These are phyloP conservation scores for Diuraphis noxia DNA, from an alignment of 1,140 invertebrate species.

Conservation along the genomic window DNA sequence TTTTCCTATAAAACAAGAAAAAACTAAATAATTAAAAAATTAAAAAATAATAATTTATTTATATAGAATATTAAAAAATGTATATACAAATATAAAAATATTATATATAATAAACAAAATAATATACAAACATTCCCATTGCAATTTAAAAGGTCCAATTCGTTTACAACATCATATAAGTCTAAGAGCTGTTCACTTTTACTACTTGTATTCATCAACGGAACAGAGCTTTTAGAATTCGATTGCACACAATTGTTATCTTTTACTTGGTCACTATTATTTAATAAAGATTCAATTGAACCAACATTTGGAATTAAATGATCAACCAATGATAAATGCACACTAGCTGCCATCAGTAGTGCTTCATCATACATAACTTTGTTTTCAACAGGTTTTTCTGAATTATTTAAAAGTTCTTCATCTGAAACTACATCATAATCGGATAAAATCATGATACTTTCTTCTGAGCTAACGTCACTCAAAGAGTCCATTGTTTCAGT, in stretches of 20 bases:
- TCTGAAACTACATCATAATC: slow-evolving; percentile 31
- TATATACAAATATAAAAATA: not conserved
- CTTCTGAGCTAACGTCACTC: slow-evolving; percentile 25
- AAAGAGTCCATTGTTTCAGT: slow-evolving; percentile 20
- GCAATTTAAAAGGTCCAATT: not conserved
- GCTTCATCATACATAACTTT: slow-evolving; percentile 34
- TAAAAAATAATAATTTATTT: not conserved
- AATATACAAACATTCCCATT: slow-evolving; percentile 14
- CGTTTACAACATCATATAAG: not conserved
- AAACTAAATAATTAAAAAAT: not conserved
- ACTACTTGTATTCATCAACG: not conserved
- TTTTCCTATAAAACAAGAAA: slow-evolving; percentile 2
- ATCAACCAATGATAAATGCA: not conserved
- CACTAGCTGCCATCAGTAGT: not conserved
- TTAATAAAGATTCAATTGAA: not conserved
- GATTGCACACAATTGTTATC: not conserved
- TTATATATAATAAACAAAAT: not conserved
- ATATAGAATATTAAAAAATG: not conserved
- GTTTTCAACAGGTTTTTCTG: not conserved
- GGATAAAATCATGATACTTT: slow-evolving; percentile 28
- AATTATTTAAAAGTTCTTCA: not conserved
- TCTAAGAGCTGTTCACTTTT: slow-evolving; percentile 25
- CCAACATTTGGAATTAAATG: not conserved
- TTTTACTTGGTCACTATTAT: not conserved
- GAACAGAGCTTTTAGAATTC: not conserved